phyloP scores from a whole-genome alignment of 2,888 invertebrate genomes.

The Nebria brevicollis region DNA sequence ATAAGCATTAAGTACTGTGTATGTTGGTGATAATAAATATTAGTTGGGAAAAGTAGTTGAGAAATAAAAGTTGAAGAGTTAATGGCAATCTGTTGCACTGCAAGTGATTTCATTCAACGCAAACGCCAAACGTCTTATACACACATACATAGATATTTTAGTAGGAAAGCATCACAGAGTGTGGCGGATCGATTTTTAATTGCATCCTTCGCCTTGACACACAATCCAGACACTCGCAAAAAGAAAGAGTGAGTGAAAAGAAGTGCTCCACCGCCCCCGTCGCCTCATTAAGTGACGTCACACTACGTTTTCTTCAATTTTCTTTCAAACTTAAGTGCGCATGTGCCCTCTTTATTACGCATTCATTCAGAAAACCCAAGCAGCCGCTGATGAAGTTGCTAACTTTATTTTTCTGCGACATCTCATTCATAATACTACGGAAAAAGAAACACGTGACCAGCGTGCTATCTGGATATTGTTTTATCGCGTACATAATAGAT shows the following conservation, averaged over 20 bases:
- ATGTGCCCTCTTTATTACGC: not conserved
- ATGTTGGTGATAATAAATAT: too few species aligned
- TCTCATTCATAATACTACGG: not conserved
- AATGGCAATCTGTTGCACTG: conserved; percentile 34
- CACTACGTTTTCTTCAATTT: conserved; percentile 40
- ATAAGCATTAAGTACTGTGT: too few species aligned
- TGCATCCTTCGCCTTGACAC: conserved; percentile 66
- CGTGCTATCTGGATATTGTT: not conserved
- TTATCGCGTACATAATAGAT: too few species aligned
- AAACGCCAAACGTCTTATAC: not conserved
- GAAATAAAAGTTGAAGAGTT: not conserved
- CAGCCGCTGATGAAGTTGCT: not conserved
- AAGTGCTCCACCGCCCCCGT: not conserved
- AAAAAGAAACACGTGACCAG: not conserved
- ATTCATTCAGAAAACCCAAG: conserved; percentile 2
- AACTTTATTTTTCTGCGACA: not conserved
- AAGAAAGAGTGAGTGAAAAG: conserved; percentile 29
- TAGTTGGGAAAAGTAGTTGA: too few species aligned
- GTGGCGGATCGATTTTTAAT: conserved; percentile 64
- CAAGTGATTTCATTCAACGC: conserved; percentile 24
- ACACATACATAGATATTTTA: not conserved
- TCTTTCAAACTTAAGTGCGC: not conserved
- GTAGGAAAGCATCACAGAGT: not conserved
- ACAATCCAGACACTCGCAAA: conserved; percentile 49
- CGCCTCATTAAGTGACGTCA: conserved; percentile 34